phyloP scores from a whole-genome alignment of 1,140 invertebrate genomes.

The Ladona fulva region DNA sequence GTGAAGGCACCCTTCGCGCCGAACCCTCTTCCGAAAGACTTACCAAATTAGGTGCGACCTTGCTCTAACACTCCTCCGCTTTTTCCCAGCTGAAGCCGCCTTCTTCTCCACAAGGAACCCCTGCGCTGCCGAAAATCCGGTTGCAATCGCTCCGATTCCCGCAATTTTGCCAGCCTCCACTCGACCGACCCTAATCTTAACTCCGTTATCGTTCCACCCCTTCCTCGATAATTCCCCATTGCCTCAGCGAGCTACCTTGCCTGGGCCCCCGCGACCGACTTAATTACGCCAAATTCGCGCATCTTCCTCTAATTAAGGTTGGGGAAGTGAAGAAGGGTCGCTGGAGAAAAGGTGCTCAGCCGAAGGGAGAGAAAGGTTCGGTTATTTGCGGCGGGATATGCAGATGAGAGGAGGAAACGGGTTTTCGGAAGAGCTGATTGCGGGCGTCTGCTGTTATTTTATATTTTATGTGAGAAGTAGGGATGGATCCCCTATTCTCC shows the following conservation, averaged over 20 bases:
- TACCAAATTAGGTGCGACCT: neutral
- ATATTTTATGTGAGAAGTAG: too few species aligned
- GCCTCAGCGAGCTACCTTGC: neutral
- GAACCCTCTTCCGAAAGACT: neutral
- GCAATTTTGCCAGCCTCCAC: neutral
- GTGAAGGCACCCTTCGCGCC: neutral
- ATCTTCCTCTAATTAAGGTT: constrained; percentile 5
- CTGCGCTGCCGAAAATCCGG: too few species aligned
- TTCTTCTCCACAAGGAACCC: too few species aligned
- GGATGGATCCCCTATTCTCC: too few species aligned
- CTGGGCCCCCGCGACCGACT: neutral
- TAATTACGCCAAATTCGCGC: neutral
- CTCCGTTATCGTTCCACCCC: neutral
- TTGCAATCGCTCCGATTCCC: too few species aligned
- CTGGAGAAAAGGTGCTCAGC: too few species aligned
- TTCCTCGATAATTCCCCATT: neutral
- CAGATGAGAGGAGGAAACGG: too few species aligned
- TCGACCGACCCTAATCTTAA: neutral
- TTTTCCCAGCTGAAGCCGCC: too few species aligned
- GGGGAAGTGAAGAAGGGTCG: neutral
- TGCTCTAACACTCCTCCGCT: neutral
- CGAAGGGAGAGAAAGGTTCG: too few species aligned
- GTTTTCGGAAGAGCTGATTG: too few species aligned
- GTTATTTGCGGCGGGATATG: too few species aligned
- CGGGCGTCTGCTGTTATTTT: too few species aligned